A percentile compares a stretch with the other conserved stretches of the same genome.
Conservation (phyloP, 2,113 vertebrate genomes). For the Mandrillus leucophaeus region DNA sequence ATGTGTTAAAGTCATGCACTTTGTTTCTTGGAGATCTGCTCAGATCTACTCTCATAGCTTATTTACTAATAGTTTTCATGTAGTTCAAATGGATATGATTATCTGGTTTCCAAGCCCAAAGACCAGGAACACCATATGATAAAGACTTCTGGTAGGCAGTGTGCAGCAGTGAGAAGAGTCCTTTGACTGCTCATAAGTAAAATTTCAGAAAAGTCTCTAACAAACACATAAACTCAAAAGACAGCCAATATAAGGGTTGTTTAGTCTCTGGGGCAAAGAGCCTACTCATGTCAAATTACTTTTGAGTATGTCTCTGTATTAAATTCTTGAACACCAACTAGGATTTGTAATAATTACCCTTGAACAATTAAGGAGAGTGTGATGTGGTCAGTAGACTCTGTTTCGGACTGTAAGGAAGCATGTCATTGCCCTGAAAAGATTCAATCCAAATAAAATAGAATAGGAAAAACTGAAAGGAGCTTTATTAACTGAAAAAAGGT, state of each 20-base stretch:
- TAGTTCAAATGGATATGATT: background rate
- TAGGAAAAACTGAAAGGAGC: background rate
- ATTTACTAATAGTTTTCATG: background rate
- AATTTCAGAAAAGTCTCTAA: conserved; percentile 9
- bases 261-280: background rate
- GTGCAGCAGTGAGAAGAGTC: background rate
- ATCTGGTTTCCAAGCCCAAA: background rate
- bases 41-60: background rate
- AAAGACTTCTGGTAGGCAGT: background rate
- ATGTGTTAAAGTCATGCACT: background rate
- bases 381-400: background rate
- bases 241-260: background rate
- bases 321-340: background rate
- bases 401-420: background rate
- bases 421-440: background rate
- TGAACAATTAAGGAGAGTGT: background rate
- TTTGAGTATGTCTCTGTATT: background rate
- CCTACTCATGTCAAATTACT: background rate
- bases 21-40: background rate
- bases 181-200: background rate
- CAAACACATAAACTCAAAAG: background rate
- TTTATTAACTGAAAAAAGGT: background rate
- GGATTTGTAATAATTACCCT: background rate
- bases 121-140: background rate
- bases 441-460: conserved; percentile 15